phyloP scores from a whole-genome alignment of 2,113 vertebrate species.

The Colius striatus region DNA sequence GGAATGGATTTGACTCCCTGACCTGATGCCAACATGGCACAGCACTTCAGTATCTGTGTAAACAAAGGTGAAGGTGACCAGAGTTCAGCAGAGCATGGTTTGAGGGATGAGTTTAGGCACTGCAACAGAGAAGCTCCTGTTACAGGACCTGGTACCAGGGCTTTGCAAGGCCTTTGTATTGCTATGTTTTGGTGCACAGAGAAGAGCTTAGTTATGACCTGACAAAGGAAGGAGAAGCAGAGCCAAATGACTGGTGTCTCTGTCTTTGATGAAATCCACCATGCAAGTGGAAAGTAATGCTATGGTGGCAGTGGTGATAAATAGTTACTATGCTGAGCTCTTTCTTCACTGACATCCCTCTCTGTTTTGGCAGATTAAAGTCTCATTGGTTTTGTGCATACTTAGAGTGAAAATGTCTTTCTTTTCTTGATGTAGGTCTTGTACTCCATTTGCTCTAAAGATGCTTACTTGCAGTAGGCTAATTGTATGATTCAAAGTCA shows the following conservation, averaged over 20 bases:
- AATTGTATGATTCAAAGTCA: neutral
- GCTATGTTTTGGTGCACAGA: neutral
- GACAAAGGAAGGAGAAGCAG: neutral
- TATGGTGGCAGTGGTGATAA: neutral
- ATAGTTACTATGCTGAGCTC: neutral
- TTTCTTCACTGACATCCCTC: neutral
- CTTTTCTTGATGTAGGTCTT: neutral
- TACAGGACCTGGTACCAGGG: neutral
- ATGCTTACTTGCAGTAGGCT: neutral
- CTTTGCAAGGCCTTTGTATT: neutral
- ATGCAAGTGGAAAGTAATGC: neutral
- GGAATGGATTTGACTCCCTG: neutral
- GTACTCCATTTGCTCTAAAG: neutral
- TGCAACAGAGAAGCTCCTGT: neutral
- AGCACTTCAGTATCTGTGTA: neutral
- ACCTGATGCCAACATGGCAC: neutral
- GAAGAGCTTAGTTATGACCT: neutral
- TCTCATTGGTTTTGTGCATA: neutral
- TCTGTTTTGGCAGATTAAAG: neutral
- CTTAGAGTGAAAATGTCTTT: neutral
- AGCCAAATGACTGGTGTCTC: neutral
- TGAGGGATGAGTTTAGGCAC: accelerated
- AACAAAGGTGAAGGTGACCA: neutral
- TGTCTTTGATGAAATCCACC: neutral
- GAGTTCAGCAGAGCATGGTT: neutral